These are phyloP conservation scores for Chlorospingus semifuscus DNA, from an alignment of 2,797 vertebrate genomes.

Conservation along the genomic window DNA sequence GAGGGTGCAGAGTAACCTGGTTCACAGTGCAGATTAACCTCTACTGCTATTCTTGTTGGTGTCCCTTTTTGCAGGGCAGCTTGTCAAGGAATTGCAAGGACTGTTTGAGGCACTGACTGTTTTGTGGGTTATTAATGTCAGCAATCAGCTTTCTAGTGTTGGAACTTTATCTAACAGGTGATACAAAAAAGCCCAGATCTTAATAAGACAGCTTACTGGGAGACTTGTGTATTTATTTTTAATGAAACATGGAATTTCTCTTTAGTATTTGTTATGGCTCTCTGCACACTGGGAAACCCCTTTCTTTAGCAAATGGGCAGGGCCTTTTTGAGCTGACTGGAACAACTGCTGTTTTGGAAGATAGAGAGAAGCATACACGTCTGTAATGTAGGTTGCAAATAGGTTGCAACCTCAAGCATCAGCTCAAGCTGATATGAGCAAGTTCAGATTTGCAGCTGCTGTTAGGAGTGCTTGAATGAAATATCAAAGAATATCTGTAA, in stretches of 20 bases:
- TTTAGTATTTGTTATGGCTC: not conserved
- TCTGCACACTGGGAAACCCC: not conserved
- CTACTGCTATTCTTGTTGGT: rapidly evolving
- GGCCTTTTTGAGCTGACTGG: not conserved
- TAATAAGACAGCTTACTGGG: not conserved
- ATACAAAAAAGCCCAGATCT: not conserved
- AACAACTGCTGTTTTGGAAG: not conserved
- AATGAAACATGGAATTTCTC: not conserved
- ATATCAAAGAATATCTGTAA: not conserved
- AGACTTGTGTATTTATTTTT: constrained; percentile 9
- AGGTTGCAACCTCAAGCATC: not conserved
- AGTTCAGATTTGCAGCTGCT: not conserved
- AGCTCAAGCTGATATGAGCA: not conserved
- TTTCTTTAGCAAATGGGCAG: not conserved
- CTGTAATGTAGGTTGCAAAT: not conserved
- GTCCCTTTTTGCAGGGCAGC: not conserved
- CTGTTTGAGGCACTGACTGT: not conserved
- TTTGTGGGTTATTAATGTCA: not conserved
- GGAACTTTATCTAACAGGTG: not conserved
- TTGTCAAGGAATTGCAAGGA: not conserved
- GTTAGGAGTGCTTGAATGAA: not conserved
- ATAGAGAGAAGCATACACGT: rapidly evolving
- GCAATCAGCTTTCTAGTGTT: not conserved
- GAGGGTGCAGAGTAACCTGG: not conserved
- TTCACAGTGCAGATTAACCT: not conserved